phyloP scores from a whole-genome alignment of 2,888 invertebrate species.

The Eupithecia vulgata region DNA sequence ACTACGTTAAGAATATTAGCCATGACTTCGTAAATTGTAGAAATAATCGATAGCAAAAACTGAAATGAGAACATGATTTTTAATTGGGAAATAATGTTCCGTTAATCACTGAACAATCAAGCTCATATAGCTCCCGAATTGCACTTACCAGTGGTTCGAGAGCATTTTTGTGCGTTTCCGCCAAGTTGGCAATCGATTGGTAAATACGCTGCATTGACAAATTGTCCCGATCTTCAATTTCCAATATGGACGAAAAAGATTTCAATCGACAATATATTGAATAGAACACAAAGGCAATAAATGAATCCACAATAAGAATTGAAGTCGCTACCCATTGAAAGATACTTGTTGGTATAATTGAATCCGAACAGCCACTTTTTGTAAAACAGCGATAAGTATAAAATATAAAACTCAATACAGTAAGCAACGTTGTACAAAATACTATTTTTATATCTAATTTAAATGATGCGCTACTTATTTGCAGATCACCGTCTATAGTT shows the following conservation, averaged over 20 bases:
- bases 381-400: neutral
- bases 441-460: neutral
- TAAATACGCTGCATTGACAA: neutral
- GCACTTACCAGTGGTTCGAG: too few relatives aligned
- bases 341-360: neutral
- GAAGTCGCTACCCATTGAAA: neutral
- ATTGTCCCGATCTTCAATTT: slow-evolving; percentile 1
- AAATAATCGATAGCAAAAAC: neutral
- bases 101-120: neutral
- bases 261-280: neutral
- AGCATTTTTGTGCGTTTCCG: too few relatives aligned
- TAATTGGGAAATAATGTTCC: neutral
- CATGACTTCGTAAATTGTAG: neutral
- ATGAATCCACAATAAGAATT: neutral
- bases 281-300: neutral
- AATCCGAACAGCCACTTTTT: neutral
- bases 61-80: neutral
- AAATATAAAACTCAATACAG: too few relatives aligned
- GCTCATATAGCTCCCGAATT: neutral
- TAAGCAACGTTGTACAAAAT: neutral
- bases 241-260: neutral
- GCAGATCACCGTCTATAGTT: neutral
- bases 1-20: neutral
- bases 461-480: neutral
- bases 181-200: too few relatives aligned